These are phyloP conservation scores for Gymnocypris eckloni DNA, from an alignment of 2,797 vertebrate genomes.

Conservation along the genomic window DNA sequence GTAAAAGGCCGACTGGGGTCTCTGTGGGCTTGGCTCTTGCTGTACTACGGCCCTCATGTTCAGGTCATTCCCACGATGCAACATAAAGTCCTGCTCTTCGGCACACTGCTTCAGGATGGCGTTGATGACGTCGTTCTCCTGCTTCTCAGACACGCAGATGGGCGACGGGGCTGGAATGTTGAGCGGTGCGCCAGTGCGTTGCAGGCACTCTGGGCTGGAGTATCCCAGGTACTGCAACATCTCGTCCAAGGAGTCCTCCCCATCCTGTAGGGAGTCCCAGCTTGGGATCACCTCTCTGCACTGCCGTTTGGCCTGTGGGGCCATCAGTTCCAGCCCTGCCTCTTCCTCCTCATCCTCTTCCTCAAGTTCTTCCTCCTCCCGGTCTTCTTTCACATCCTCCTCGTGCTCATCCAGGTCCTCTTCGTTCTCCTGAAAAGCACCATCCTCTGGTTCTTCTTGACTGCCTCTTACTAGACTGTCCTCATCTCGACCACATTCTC, in stretches of 20 bases:
- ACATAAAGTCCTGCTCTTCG: constrained; percentile 91
- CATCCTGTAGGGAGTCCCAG: constrained; percentile 91
- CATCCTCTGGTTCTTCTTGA: constrained; percentile 42
- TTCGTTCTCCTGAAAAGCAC: constrained; percentile 69
- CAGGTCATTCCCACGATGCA: constrained; percentile 88
- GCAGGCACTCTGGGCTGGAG: constrained; percentile 96
- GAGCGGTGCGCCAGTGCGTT: constrained; percentile 91
- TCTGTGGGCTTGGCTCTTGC: constrained; percentile 87
- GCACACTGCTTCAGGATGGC: constrained; percentile 95
- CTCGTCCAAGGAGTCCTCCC: constrained; percentile 93
- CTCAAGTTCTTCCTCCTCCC: constrained; percentile 55
- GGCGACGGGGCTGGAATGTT: constrained; percentile 94
- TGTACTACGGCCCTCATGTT: constrained; percentile 92
- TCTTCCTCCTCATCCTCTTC: constrained; percentile 71
- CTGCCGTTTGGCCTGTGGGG: constrained; percentile 84
- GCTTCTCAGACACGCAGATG: constrained; percentile 94
- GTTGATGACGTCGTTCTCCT: constrained; percentile 97
- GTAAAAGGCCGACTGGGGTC: constrained; percentile 95
- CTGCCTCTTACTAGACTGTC: constrained; percentile 32
- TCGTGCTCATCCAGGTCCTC: constrained; percentile 73
- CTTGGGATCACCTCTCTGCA: constrained; percentile 91
- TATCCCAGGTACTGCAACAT: constrained; percentile 95
- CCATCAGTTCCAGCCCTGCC: constrained; percentile 77
- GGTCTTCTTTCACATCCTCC: constrained; percentile 72
- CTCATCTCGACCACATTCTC: constrained; percentile 4